Evolutionary conservation across 2,888 invertebrate species (phyloP).

Genomic region (Limenitis camilla): DNA sequence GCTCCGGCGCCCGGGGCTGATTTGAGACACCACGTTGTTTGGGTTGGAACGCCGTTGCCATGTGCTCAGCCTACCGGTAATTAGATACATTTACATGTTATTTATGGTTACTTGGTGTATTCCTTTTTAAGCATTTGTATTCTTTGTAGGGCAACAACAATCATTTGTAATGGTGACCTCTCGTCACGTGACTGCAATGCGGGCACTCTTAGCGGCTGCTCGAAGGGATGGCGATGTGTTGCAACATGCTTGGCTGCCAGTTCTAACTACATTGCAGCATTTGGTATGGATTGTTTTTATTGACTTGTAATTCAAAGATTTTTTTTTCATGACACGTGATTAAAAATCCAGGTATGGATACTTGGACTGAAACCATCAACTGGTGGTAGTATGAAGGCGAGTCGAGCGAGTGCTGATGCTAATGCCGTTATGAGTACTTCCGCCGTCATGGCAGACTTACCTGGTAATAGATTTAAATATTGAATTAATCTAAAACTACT

Average conservation of each 20-base stretch:
- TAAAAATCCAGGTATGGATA: slow-evolving; percentile 83
- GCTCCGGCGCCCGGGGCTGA: slow-evolving; percentile 75
- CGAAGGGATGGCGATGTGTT: slow-evolving; percentile 91
- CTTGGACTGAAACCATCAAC: slow-evolving; percentile 95
- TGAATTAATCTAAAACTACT: background rate
- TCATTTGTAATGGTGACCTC: slow-evolving; percentile 95
- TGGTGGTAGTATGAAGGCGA: slow-evolving; percentile 92
- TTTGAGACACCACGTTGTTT: slow-evolving; percentile 95
- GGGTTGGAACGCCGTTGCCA: slow-evolving; percentile 95
- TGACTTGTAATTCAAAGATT: background rate
- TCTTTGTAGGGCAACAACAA: slow-evolving; percentile 79
- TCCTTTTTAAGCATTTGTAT: no score
- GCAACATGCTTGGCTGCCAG: slow-evolving; percentile 96
- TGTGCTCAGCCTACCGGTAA: slow-evolving; percentile 79
- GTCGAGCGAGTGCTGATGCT: slow-evolving; percentile 83
- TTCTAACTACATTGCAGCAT: slow-evolving; percentile 94
- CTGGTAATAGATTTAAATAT: slow-evolving; percentile 65
- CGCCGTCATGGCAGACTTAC: slow-evolving; percentile 96
- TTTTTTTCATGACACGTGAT: background rate
- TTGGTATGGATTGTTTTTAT: slow-evolving; percentile 63
- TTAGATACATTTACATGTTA: background rate
- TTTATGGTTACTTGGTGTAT: no score
- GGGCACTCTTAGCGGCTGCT: slow-evolving; percentile 90
- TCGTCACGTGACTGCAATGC: slow-evolving; percentile 97
- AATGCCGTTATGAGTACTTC: slow-evolving; percentile 92